Evolutionary conservation across 2,888 invertebrate species (phyloP).

Genomic region (Gasteruption jaculator): DNA sequence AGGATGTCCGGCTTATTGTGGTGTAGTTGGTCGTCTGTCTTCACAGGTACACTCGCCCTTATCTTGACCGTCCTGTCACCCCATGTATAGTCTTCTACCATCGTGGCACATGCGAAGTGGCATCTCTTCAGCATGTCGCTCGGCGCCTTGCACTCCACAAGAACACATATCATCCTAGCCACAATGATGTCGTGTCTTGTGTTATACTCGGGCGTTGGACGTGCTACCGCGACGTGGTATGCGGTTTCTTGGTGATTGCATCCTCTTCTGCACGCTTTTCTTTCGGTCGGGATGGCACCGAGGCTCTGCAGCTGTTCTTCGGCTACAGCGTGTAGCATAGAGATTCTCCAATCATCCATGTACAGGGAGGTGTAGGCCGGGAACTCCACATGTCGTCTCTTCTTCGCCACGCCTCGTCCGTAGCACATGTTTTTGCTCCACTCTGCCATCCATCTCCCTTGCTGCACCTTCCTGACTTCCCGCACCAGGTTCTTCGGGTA

Average conservation of each 20-base stretch:
- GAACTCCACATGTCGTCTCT: not conserved
- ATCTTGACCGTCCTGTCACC: not conserved
- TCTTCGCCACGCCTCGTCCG: not conserved
- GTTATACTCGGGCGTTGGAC: constrained; percentile 19
- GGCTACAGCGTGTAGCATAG: constrained; percentile 20
- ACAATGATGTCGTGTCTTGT: constrained; percentile 26
- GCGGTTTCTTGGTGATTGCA: constrained; percentile 19
- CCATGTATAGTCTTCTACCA: constrained; percentile 3
- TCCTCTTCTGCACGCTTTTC: not conserved
- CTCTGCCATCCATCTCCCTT: not conserved
- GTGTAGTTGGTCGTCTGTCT: not conserved
- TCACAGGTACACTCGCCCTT: constrained; percentile 6
- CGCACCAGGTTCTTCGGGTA: not conserved
- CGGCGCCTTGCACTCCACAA: constrained; percentile 12
- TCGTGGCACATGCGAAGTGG: not conserved
- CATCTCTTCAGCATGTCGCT: constrained; percentile 9
- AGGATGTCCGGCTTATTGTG: constrained; percentile 16
- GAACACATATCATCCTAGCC: constrained; percentile 15
- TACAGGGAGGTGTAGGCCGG: not conserved
- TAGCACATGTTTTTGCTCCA: not conserved
- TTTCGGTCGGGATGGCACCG: constrained; percentile 3
- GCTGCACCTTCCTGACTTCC: not conserved
- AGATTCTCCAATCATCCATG: constrained; percentile 17
- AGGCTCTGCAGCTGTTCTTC: constrained; percentile 26
- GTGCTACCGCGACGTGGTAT: constrained; percentile 25